These are phyloP conservation scores for Dynastes maya DNA, from an alignment of 2,888 invertebrate genomes.

Conservation along the genomic window DNA sequence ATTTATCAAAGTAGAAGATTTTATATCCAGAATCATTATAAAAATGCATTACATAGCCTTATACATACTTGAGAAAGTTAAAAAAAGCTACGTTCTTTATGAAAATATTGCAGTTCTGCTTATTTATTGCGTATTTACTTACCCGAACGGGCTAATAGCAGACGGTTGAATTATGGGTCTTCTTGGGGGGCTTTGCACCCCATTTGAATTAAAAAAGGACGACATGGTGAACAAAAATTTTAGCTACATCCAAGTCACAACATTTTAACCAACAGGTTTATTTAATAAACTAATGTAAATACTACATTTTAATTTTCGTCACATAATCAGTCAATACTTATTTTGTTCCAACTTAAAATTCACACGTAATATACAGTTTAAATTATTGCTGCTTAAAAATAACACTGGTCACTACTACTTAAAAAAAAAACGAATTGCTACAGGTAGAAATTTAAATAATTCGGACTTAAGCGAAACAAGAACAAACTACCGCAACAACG, in stretches of 20 bases:
- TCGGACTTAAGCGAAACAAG: constrained; percentile 29
- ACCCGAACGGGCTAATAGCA: constrained; percentile 67
- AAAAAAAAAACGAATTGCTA: neutral
- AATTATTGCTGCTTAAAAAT: neutral
- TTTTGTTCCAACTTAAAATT: neutral
- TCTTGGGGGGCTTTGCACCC: constrained; percentile 62
- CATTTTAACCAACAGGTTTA: constrained; percentile 51
- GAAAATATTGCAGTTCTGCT: too few species aligned
- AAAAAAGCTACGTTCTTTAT: too few species aligned
- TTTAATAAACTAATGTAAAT: constrained; percentile 3
- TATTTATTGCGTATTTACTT: constrained; percentile 53
- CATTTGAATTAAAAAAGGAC: constrained; percentile 64
- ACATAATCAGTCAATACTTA: constrained; percentile 20
- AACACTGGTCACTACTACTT: neutral
- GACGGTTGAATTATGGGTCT: constrained; percentile 64
- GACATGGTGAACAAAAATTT: constrained; percentile 31
- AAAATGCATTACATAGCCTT: too few species aligned
- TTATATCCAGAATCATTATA: too few species aligned
- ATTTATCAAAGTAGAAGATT: too few species aligned
- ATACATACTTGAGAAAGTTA: too few species aligned
- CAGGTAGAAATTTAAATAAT: constrained; percentile 39
- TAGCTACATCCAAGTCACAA: constrained; percentile 43
- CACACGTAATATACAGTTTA: too few species aligned
- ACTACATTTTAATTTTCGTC: constrained; percentile 33
- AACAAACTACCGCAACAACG: constrained; percentile 46